Percentiles rank a stretch among this genome's conserved stretches.
phyloP scores from a whole-genome alignment of 2,797 vertebrate species.

The Yasuhikotakia modesta region DNA sequence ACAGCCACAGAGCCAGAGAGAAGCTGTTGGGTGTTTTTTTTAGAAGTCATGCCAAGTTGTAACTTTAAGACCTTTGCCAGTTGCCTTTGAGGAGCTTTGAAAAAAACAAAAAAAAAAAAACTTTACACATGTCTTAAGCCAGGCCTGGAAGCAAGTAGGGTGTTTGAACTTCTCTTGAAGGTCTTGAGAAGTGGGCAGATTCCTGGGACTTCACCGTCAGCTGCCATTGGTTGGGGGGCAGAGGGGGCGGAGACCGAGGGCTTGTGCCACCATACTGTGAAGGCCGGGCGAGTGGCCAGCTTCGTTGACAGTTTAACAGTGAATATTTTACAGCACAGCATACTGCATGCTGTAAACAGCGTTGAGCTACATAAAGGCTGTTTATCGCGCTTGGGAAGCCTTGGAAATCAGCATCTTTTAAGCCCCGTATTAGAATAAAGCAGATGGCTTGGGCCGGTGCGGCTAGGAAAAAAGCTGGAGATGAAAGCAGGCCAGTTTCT shows the following conservation, averaged over 20 bases:
- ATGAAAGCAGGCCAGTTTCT: slow-evolving; percentile 78
- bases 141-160: slow-evolving; percentile 65
- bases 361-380: slow-evolving; percentile 65
- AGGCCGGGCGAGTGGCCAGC: slow-evolving; percentile 68
- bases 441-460: slow-evolving; percentile 80
- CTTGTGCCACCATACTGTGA: slow-evolving; percentile 63
- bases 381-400: slow-evolving; percentile 58
- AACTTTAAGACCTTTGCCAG: slow-evolving; percentile 76
- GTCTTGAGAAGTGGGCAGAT: slow-evolving; percentile 55
- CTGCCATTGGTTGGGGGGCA: slow-evolving; percentile 52
- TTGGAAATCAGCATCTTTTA: slow-evolving; percentile 65
- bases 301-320: slow-evolving; percentile 77
- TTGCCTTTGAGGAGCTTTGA: slow-evolving; percentile 71
- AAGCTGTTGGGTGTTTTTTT: slow-evolving; percentile 49
- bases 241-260: slow-evolving; percentile 44
- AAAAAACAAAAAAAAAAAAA: slow-evolving; percentile 68
- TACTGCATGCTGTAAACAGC: slow-evolving; percentile 70
- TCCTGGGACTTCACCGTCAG: slow-evolving; percentile 35
- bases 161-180: slow-evolving; percentile 57
- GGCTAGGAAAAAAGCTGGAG: slow-evolving; percentile 70
- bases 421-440: slow-evolving; percentile 75
- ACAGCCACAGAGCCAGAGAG: slow-evolving; percentile 67
- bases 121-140: slow-evolving; percentile 80
- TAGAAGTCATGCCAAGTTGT: slow-evolving; percentile 81
- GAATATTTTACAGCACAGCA: slow-evolving; percentile 77